Base-by-base conservation (phyloP, 2,113 vertebrate genomes). In the Phylloscopus trochilus region DNA sequence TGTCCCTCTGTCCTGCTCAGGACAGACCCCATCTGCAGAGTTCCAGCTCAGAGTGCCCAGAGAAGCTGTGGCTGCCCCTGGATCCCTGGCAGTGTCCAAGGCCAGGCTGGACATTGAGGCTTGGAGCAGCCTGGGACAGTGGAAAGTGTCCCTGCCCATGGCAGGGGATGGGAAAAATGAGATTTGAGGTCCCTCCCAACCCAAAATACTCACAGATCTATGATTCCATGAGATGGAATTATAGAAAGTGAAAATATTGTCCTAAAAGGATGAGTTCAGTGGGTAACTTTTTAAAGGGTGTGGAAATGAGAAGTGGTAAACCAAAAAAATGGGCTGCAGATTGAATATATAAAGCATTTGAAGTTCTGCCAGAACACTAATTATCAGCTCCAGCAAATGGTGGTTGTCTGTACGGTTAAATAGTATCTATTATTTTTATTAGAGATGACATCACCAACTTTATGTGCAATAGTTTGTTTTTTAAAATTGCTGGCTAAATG, bases 401-500 rank as follows among this genome's bases (percentile, higher is more conserved):
- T 90, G 37, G 18, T 56, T 33, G 62, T 64, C 43, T 85, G 19
- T n/a, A 41, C 18, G 83, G 66, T 53, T 76, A 46, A 56, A 22
- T 7, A 73, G 10, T 39, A n/a, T n/a, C 51, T 64, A 37, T 53
- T 68, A 14, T 66, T 88, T 78, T 80, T 89, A 64, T 87, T 85
- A 83, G 24, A 66, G n/a, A 53, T 70, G 0, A 60, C 79, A 78
- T 69, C 23, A 68, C 15, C 17, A 23, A 41, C 33, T 87, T 83
- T 39, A 69, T 59, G 2, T 28, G 31, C 52, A 72, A 60, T 59
- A 51, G 28, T 52, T 96, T 78, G 58, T 51, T 73, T 63, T 95
- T 95, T 58, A 69, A 92, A 95, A 95, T 75, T 81, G 62, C 46
- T 85, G 17, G 62, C 11, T 89, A 90, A 95, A 85, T 90, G 39